These are phyloP conservation scores for Chromis chromis DNA, from an alignment of 2,797 vertebrate species.

Conservation along the genomic window DNA sequence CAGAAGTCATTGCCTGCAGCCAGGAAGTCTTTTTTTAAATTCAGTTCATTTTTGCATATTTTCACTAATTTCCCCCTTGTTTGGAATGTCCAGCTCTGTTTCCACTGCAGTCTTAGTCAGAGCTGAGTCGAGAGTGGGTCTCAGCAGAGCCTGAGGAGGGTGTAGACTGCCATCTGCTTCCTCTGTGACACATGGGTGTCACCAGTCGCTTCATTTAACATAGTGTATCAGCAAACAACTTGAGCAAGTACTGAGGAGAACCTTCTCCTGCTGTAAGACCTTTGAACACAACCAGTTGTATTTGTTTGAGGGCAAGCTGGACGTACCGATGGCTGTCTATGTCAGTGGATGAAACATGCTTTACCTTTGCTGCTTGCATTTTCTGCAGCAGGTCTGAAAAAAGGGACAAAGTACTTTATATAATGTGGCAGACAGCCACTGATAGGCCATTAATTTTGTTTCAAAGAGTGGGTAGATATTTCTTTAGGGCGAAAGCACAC, in stretches of 20 bases:
- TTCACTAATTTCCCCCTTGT: neutral
- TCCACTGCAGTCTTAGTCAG: neutral
- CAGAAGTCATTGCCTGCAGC: neutral
- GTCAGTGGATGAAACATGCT: neutral
- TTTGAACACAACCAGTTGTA: neutral
- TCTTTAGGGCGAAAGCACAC: neutral
- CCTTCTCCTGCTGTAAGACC: neutral
- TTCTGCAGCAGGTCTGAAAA: neutral
- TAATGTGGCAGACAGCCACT: neutral
- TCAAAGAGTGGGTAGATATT: neutral
- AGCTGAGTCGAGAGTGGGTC: neutral
- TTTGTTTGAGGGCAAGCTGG: neutral
- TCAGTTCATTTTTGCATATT: slow-evolving; percentile 4
- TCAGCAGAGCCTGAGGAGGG: slow-evolving; percentile 3
- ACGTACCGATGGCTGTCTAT: neutral
- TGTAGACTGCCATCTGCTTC: slow-evolving; percentile 21
- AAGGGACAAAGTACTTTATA: neutral
- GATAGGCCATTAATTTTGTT: slow-evolving; percentile 10
- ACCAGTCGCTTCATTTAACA: slow-evolving; percentile 24
- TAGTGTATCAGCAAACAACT: slow-evolving; percentile 9
- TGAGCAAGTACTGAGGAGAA: neutral
- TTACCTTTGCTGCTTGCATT: neutral
- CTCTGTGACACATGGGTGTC: slow-evolving; percentile 10
- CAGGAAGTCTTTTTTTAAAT: neutral
- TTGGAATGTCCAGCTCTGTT: neutral